These are phyloP conservation scores for Druceiella hillmani DNA, from an alignment of 2,888 invertebrate species.

Conservation along the genomic window DNA sequence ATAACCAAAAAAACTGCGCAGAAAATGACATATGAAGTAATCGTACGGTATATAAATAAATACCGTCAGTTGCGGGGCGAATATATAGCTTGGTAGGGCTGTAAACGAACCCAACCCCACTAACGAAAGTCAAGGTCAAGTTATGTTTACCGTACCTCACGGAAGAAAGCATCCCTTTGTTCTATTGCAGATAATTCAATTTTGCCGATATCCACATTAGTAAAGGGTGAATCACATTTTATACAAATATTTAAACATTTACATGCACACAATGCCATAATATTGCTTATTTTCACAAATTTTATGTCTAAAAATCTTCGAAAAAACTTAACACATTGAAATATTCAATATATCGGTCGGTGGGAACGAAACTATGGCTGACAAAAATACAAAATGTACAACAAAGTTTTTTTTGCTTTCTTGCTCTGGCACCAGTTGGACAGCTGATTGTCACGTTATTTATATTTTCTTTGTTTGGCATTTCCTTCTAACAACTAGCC, in stretches of 20 bases:
- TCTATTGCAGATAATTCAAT: constrained; percentile 54
- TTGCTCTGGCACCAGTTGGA: too few relatives aligned
- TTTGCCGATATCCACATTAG: constrained; percentile 50
- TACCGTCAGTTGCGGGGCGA: neutral
- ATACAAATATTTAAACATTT: constrained; percentile 71
- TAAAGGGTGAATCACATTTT: constrained; percentile 54
- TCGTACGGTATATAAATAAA: constrained; percentile 3
- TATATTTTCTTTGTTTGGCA: too few relatives aligned
- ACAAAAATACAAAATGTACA: too few relatives aligned
- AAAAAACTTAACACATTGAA: too few relatives aligned
- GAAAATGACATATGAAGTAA: constrained; percentile 12
- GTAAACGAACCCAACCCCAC: constrained; percentile 25
- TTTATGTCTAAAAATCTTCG: too few relatives aligned
- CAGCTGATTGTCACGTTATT: too few relatives aligned
- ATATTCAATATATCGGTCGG: too few relatives aligned
- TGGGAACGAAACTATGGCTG: too few relatives aligned
- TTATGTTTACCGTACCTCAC: constrained; percentile 54
- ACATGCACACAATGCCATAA: constrained; percentile 62
- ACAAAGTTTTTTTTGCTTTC: too few relatives aligned
- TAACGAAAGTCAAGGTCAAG: constrained; percentile 41
- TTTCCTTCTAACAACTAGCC: too few relatives aligned
- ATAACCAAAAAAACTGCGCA: neutral
- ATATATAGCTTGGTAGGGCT: neutral
- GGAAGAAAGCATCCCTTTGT: constrained; percentile 61
- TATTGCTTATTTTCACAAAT: too few relatives aligned